Evolutionary conservation across 2,888 invertebrate species (phyloP), one percentile per base, ranked within the genome.

Genomic region (Rosalia funebris): DNA sequence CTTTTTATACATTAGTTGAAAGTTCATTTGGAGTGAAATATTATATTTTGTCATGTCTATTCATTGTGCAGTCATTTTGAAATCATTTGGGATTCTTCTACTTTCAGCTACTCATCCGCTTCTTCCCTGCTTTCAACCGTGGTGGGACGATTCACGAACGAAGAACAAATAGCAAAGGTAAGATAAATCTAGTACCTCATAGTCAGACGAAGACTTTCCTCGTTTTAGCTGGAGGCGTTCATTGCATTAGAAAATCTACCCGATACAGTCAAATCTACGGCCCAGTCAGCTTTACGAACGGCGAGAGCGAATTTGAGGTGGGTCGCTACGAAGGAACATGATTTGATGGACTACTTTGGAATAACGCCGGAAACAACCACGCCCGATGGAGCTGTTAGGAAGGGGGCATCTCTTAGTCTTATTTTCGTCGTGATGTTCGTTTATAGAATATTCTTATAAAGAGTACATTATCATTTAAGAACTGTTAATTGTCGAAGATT

Each of bases 111-210:
- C 31, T 36, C 47, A 3, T 45, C 20, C 0, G 50, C 52, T 25
- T 44, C 39, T 2, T 44, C 56, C 17, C 42, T 68, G 15, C 32
- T 68, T 14, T 20, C 44, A 10, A 54, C 25, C 12, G 32, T 64
- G 10, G 62, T 66, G 7, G 44, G 32, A 16, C 41, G 58, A 19
- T 57, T 68, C 2, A 60, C 44, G 31, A 56, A 20, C 5, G 52
- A 59, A 36, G 59, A 62, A 7, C 67, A 68, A 36, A 17, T 68
- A 37, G 20, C 52, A 16, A 34, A 55, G 50, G 67, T 68, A 47
- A 55, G 56, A 9, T 25, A 5, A 25, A 25, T 7, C 25, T 25
- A 25, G 7, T 25, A 25, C 3, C 7, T 25, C 7, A 25, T n/a
- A n/a, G n/a, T n/a, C n/a, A n/a, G n/a, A n/a, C n/a, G n/a, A n/a